Base-by-base conservation (phyloP, 2,888 invertebrate genomes). In the Eristalis intricaria region DNA sequence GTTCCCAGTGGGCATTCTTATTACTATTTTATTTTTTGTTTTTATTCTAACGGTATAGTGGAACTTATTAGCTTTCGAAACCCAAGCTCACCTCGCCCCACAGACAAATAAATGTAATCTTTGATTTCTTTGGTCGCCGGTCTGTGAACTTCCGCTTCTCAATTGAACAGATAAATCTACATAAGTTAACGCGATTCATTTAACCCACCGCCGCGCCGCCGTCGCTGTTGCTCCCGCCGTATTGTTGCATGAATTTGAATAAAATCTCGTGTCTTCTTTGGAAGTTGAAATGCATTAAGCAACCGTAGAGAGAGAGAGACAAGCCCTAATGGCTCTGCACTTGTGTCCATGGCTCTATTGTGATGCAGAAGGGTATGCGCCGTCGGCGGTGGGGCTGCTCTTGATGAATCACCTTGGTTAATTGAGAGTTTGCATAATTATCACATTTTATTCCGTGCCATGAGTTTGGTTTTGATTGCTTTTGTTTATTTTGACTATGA, bases 401-500 rank as follows among this genome's bases (percentile, higher is more conserved):
- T 74, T 87, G 87, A 87, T 84, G 76, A 76, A 87, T 87, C 79
- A 77, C 80, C 80, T 68, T 63, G 50, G 68, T 76, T 80, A 87
- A 84, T 84, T 79, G 84, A 73, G 69, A 76, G 68, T 84, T 87
- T 87, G 84, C 84, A 87, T 87, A 87, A 87, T 84, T 87, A 79
- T 78, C 78, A 60, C 83, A 78, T 86, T 83, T 77, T 79, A 86
- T 83, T 86, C 64, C 75, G 43, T 70, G 78, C 69, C 74, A 86
- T 86, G 86, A 70, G 69, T 78, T 86, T 68, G 4, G 4, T 32
- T 86, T 71, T 77, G 74, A 80, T 74, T 69, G 69, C 23, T 19
- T 66, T 73, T 40, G 50, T 74, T 61, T 43, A 26, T 29, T 80
- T 74, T 15, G 40, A 56, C 58, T 63, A 70, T 65, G 56, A 63